Base-by-base conservation (phyloP, 35 echinoderm and acorn worm genomes). In the Anneissia japonica region DNA sequence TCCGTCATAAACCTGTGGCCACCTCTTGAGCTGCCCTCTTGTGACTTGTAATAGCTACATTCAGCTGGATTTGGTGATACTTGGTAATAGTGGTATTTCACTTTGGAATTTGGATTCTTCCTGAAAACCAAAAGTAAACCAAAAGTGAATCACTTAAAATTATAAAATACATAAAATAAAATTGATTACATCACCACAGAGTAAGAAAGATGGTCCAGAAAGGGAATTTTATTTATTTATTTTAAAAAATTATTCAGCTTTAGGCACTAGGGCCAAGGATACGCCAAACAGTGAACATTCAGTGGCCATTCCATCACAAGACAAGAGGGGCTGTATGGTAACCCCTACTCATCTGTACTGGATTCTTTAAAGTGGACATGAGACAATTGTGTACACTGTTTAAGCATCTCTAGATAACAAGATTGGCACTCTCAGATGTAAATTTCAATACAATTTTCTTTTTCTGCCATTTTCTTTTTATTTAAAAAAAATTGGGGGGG, bases 31-130 rank as follows among this genome's bases (percentile, higher is more conserved):
- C 82, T 96, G 76, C 87, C 88, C 46, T 96, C 93, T 21, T 96
- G 89, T 38, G 73, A 89, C 29, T 92, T 84, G 83, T 96, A 96
- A n/a, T 88, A 92, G 32, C 88, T 90, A 75, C 93, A 96, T 37
- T 96, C 93, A 14, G 90, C 89, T 30, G 93, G 93, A 7, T 80
- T 91, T 35, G 87, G 84, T 75, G 79, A 89, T 7, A 74, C 84
- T 74, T 94, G 93, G 85, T 87, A 94, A 37, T 94, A 94, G 78
- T 94, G 93, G 36, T 94, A 94, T 35, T 85, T 86, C 3, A 94
- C 78, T 37, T 81, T 36, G 26, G 93, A 94, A 35, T 91, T 84
- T 34, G 88, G 80, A 81, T 94, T 72, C 6, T 88, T 77, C 81
- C 93, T 94, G 85, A 37, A 80, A 72, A 87, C 30, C 16, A 89